Base-by-base conservation (phyloP, 2,888 invertebrate genomes). In the Chloromyia formosa region DNA sequence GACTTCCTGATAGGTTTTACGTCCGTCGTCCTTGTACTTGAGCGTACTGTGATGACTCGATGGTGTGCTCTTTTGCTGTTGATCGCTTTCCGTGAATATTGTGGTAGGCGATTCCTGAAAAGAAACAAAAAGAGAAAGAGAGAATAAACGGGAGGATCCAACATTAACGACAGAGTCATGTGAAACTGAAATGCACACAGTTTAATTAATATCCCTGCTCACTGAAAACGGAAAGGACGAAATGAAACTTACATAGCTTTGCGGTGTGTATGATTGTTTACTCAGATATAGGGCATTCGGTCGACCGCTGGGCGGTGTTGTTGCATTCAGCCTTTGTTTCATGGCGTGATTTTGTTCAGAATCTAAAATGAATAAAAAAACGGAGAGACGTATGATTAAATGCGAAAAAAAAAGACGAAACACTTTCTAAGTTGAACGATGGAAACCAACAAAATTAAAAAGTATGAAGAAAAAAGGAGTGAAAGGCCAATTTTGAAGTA, bases 11-110 rank as follows among this genome's bases (percentile, higher is more conserved):
- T 83, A 84, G 27, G 79, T 79, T 78, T 83, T 84, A 69, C 82
- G 79, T 4, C 78, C 78, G 77, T 77, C 77, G 35, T 85, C 85
- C 45, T 82, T 82, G 71, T 84, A 80, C 77, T 83, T 84, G 18
- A 85, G 78, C 0, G 85, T 84, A 75, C 84, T 84, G 45, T 85
- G 84, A 78, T 84, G 84, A 56, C 80, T 81, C 54, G 85, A 84
- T 69, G 84, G 84, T 76, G 84, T 60, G 74, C 77, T 78, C 83
- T 71, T 71, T 56, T 80, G 72, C 79, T 81, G 75, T 79, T 81
- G 75, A 78, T 79, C 78, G 68, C 71, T 76, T n/a, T 76, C 76
- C 18, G 77, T 76, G 10, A 74, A 74, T 40, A 75, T 73, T 20
- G 58, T 77, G 42, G 75, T 62, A 49, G 78, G 76, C 68, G 78